Evolutionary conservation across 2,888 invertebrate genomes (phyloP), one percentile per base, ranked within the genome.

Genomic region (Dicyrtomina minuta): DNA sequence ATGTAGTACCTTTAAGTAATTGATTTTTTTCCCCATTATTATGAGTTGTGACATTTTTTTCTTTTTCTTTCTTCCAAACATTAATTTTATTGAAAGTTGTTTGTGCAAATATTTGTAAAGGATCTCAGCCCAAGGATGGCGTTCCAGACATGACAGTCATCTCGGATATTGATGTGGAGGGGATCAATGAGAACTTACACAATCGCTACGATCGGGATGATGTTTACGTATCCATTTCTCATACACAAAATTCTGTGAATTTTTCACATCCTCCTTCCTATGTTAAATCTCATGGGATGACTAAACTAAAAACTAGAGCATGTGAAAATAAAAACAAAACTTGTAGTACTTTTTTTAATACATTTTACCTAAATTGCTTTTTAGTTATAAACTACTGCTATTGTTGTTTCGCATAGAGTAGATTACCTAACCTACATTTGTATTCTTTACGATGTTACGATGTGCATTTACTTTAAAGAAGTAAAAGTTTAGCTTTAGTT

Each of bases 121-220:
- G 61, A 46, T 44, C 39, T n/a, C 61, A 44, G 5, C 68, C 81
- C 39, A 88, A 89, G 81, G 87, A 88, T 82, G 93, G 93, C 76
- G 90, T 93, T 80, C 89, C 91, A 80, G 94, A 94, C 84, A 93
- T 94, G 93, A 93, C 93, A 71, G 85, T 90, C 81, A 91, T 94
- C 84, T 90, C 92, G 78, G 89, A 92, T 84, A 90, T 94, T 83
- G 91, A 93, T 79, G 93, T 94, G 83, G 87, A 86, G 78, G 91
- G 91, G 81, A 93, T 94, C 84, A 94, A 94, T 84, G 87, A 88
- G 80, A 94, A 94, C 83, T 87, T 94, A 68, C 88, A 88, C 82
- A 86, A 88, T 75, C 88, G 94, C 80, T 94, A 94, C 83, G 85
- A 86, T 79, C 86, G 88, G 80, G 91, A 94, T 84, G 87, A 90